Percentiles rank a stretch among this genome's conserved stretches.
phyloP scores from a whole-genome alignment of 2,797 vertebrate species.

The Lateolabrax maculatus region DNA sequence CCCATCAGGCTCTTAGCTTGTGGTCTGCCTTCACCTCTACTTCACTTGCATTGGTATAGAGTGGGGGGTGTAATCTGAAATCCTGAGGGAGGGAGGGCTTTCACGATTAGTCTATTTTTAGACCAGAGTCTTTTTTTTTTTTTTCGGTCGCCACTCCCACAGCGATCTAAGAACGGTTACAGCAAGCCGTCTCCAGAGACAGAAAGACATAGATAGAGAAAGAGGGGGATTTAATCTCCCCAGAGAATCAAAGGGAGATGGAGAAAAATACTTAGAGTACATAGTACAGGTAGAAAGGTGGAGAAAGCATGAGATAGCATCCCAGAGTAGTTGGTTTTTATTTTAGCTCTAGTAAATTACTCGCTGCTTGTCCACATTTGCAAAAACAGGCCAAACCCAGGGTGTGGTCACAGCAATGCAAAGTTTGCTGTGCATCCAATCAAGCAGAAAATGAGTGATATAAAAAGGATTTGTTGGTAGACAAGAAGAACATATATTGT shows the following conservation, averaged over 20 bases:
- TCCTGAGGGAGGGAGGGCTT: slow-evolving; percentile 22
- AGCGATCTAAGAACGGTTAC: slow-evolving; percentile 67
- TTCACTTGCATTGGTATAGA: slow-evolving; percentile 22
- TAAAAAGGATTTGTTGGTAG: not conserved
- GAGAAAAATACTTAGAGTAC: slow-evolving; percentile 41
- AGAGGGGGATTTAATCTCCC: slow-evolving; percentile 36
- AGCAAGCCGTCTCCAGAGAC: slow-evolving; percentile 37
- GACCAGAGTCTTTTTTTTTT: slow-evolving; percentile 18
- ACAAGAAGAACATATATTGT: not conserved
- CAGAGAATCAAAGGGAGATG: slow-evolving; percentile 42
- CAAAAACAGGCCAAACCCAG: slow-evolving; percentile 6
- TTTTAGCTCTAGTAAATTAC: slow-evolving; percentile 17
- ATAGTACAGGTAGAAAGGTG: slow-evolving; percentile 16
- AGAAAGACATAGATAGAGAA: slow-evolving; percentile 31
- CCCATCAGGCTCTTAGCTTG: slow-evolving; percentile 41
- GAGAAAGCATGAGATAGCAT: slow-evolving; percentile 7
- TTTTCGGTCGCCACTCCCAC: slow-evolving; percentile 29
- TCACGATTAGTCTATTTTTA: slow-evolving; percentile 70
- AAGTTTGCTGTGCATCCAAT: not conserved
- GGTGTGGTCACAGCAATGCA: not conserved
- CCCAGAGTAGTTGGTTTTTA: slow-evolving; percentile 6
- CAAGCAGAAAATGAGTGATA: not conserved
- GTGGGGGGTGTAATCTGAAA: slow-evolving; percentile 19
- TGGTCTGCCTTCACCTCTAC: slow-evolving; percentile 39
- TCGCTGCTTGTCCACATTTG: not conserved